Evolutionary conservation across 2,888 invertebrate genomes (phyloP).

Genomic region (Microdon myrmicae): DNA sequence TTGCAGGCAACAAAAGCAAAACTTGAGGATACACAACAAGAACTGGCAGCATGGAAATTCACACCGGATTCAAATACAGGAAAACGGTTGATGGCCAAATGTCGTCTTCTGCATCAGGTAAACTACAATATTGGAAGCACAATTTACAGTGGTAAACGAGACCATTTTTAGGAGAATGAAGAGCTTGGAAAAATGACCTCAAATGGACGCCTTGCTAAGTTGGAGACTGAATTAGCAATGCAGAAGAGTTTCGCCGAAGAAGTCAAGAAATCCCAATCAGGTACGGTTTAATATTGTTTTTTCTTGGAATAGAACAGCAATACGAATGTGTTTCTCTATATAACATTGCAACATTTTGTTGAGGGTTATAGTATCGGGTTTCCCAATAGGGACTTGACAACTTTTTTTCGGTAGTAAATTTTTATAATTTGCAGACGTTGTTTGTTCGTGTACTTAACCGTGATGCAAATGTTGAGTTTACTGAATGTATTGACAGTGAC

Average conservation of each 20-base stretch:
- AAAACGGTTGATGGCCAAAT: slow-evolving; percentile 97
- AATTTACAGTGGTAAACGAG: neutral
- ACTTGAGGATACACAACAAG: slow-evolving; percentile 96
- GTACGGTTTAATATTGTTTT: slow-evolving; percentile 67
- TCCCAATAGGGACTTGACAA: too few relatives aligned
- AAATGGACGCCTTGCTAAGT: slow-evolving; percentile 91
- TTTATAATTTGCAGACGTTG: too few relatives aligned
- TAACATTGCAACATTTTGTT: slow-evolving; percentile 1
- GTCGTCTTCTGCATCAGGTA: slow-evolving; percentile 86
- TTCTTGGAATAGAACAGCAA: slow-evolving; percentile 7
- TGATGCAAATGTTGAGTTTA: too few relatives aligned
- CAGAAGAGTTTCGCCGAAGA: slow-evolving; percentile 96
- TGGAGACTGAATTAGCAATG: slow-evolving; percentile 94
- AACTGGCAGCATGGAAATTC: slow-evolving; percentile 98
- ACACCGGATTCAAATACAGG: slow-evolving; percentile 99
- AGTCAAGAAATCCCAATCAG: slow-evolving; percentile 95
- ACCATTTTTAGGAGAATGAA: slow-evolving; percentile 81
- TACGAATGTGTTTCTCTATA: neutral
- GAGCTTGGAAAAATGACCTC: slow-evolving; percentile 96
- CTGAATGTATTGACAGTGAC: too few relatives aligned
- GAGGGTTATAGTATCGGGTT: neutral
- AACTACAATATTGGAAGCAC: neutral
- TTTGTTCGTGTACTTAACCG: too few relatives aligned
- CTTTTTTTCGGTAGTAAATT: too few relatives aligned
- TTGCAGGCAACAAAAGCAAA: slow-evolving; percentile 88